These are phyloP conservation scores for Eulacestoma nigropectus DNA, from an alignment of 2,113 vertebrate genomes.

Conservation along the genomic window DNA sequence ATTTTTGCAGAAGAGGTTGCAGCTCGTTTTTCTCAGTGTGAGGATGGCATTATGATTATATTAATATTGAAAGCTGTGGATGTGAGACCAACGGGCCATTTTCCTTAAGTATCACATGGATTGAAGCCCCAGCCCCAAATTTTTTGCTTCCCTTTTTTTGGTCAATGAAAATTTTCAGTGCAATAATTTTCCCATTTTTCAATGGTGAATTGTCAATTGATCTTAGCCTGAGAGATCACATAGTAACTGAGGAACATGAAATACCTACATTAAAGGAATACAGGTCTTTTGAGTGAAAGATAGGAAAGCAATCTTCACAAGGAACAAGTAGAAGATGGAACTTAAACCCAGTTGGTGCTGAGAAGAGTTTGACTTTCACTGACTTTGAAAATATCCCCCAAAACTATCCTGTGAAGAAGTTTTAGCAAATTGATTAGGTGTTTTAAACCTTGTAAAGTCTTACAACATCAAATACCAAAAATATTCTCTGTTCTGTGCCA, in stretches of 20 bases:
- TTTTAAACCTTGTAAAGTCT: background rate
- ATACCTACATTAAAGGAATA: background rate
- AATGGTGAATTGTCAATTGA: background rate
- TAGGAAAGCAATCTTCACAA: background rate
- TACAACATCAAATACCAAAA: background rate
- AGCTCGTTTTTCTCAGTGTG: background rate
- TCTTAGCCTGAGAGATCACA: background rate
- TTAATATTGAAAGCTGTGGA: background rate
- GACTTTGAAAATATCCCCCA: background rate
- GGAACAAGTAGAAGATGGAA: background rate
- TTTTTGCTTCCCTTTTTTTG: background rate
- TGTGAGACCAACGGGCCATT: fast-evolving
- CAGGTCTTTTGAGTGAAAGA: background rate
- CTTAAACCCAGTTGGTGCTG: background rate
- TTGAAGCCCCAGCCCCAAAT: background rate
- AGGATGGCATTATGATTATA: background rate
- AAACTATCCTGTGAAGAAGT: background rate
- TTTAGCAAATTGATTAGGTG: background rate
- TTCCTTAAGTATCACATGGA: background rate
- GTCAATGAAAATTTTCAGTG: background rate
- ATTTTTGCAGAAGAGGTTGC: background rate
- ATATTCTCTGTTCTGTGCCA: background rate
- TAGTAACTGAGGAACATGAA: background rate
- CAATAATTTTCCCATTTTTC: background rate
- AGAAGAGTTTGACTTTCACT: background rate